A percentile compares a stretch with the other conserved stretches of the same genome.
These are phyloP conservation scores for Keiferia lycopersicella DNA, from an alignment of 2,888 invertebrate species.

Conservation along the genomic window DNA sequence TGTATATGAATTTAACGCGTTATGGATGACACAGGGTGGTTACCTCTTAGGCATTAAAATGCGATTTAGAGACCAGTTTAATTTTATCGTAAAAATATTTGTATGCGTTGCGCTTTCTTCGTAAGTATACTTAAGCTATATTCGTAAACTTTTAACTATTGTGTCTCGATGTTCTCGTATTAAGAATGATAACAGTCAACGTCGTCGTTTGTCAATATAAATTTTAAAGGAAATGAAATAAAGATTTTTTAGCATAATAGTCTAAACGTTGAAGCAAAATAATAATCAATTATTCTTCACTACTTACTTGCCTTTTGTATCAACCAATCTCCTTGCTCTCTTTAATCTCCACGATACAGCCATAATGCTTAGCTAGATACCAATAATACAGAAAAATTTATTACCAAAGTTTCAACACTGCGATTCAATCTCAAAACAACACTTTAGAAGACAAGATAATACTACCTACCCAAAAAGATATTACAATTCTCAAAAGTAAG, in stretches of 20 bases:
- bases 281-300: too few relatives aligned
- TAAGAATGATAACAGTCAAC: background rate
- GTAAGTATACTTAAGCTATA: conserved; percentile 23
- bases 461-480: background rate
- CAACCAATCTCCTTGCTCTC: too few relatives aligned
- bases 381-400: too few relatives aligned
- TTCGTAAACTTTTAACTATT: conserved; percentile 27
- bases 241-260: too few relatives aligned
- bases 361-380: too few relatives aligned
- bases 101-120: conserved; percentile 42
- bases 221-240: background rate
- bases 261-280: too few relatives aligned
- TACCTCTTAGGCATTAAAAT: conserved; percentile 69
- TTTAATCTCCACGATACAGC: too few relatives aligned
- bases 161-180: conserved; percentile 48
- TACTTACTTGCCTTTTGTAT: too few relatives aligned
- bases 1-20: conserved; percentile 61
- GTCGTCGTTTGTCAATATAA: background rate
- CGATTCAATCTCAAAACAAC: background rate
- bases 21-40: conserved; percentile 78
- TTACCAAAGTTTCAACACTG: too few relatives aligned
- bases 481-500: background rate
- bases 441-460: background rate
- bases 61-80: conserved; percentile 40
- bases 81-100: conserved; percentile 30